Evolutionary conservation across 53 echinoderm and acorn worm genomes (phyloP), one percentile per base, ranked within the genome.

Genomic region (Pentamera pediparva): DNA sequence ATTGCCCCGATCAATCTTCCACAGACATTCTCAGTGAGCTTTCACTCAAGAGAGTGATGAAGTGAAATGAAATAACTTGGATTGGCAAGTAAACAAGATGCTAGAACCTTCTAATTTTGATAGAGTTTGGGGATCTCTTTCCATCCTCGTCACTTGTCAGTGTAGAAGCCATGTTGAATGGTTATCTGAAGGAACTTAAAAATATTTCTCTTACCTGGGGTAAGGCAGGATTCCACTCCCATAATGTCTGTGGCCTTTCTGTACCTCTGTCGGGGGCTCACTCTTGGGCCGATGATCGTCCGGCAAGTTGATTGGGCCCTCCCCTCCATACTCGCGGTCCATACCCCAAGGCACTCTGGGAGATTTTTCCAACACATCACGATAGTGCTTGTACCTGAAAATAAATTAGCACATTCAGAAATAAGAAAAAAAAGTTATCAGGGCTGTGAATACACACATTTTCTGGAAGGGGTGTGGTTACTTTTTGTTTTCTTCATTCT

Each of bases 141-240:
- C n/a, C n/a, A n/a, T n/a, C n/a, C n/a, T n/a, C n/a, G n/a, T n/a
- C n/a, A n/a, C n/a, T n/a, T n/a, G n/a, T n/a, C n/a, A n/a, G n/a
- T n/a, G n/a, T n/a, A n/a, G n/a, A n/a, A n/a, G n/a, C n/a, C n/a
- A n/a, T n/a, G n/a, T n/a, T n/a, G n/a, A n/a, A n/a, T n/a, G n/a
- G n/a, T n/a, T n/a, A 53, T 34, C n/a, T n/a, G n/a, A n/a, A n/a
- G n/a, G n/a, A n/a, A n/a, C n/a, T n/a, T n/a, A n/a, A n/a, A n/a
- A 67, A n/a, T n/a, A n/a, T n/a, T n/a, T n/a, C n/a, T n/a, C 82
- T 86, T 85, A 96, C 98, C 98, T 91, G 15, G 98, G 91, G 51
- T 85, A 91, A 4, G 98, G 91, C 21, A 91, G 86, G 15, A 59
- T 81, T 32, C 95, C 95, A 27, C 86, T 67, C 34, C 87, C 87